phyloP scores from a whole-genome alignment of 1,140 invertebrate genomes.

The Pinna nobilis region DNA sequence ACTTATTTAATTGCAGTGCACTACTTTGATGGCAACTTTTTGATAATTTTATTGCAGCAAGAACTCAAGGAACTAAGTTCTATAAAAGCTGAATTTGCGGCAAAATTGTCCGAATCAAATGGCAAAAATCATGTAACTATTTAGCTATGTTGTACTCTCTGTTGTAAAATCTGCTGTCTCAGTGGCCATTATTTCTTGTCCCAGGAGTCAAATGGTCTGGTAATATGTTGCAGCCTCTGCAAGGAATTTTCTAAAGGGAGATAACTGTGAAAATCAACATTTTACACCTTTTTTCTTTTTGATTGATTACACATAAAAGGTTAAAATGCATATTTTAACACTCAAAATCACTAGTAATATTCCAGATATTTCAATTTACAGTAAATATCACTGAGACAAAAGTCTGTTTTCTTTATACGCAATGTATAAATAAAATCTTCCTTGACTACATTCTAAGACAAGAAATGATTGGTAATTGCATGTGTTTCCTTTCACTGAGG shows the following conservation, averaged over 20 bases:
- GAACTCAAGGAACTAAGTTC: slow-evolving; percentile 67
- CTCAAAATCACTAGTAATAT: too few species aligned
- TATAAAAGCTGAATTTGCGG: slow-evolving; percentile 63
- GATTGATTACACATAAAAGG: too few species aligned
- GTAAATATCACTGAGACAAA: slow-evolving; percentile 8
- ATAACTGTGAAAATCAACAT: too few species aligned
- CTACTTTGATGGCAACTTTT: too few species aligned
- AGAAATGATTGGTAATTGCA: neutral
- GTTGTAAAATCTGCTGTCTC: too few species aligned
- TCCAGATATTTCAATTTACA: neutral
- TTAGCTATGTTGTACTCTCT: neutral
- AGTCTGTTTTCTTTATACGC: slow-evolving; percentile 1
- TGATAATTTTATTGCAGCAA: slow-evolving; percentile 59
- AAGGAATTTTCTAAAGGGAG: too few species aligned
- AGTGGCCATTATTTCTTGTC: too few species aligned
- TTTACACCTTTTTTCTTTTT: too few species aligned
- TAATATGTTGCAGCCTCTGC: too few species aligned
- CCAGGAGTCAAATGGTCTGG: too few species aligned
- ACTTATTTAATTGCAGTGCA: too few species aligned
- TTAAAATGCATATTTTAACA: too few species aligned
- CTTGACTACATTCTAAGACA: neutral
- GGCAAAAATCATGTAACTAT: slow-evolving; percentile 65
- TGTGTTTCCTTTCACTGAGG: neutral
- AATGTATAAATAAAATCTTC: neutral
- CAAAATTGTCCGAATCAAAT: slow-evolving; percentile 62